Base-by-base conservation (phyloP, 2,113 vertebrate genomes). In the Esox niger region DNA sequence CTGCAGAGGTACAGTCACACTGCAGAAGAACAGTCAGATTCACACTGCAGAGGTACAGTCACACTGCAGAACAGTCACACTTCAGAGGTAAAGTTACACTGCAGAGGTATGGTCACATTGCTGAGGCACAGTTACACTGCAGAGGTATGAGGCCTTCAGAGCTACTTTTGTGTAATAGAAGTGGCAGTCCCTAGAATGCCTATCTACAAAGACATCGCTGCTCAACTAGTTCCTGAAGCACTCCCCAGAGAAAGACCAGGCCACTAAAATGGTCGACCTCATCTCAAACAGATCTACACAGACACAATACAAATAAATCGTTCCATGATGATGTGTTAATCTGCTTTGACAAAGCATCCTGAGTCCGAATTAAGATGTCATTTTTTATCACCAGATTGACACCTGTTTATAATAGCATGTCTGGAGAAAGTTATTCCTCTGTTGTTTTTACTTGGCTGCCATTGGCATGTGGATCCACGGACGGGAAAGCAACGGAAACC, bases 331-430 rank as follows among this genome's bases (percentile, higher is more conserved):
- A 89, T 81, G 89, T 89, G 89, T 86, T 91, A 92, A 92, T 92
- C 86, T 26, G 25, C 86, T 77, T 75, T 86, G 88, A 90, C 87
- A 91, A 87, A 88, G 74, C 66, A 76, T 75, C 77, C 76, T 26
- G 68, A 73, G 77, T 82, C 82, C 64, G 79, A 89, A 92, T 90
- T 89, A 91, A 87, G 81, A 86, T 90, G 88, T 89, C 87, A 83
- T 89, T 88, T 91, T 91, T 91, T 90, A 90, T 88, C 82, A 84
- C 82, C 70, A 73, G 80, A 86, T 78, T 88, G 89, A 90, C 88
- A 89, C 88, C 87, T 90, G 88, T 91, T 91, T 90, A 90, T 88
- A 91, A 90, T 87, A 83, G 81, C 68, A 74, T 86, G 79, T 83
- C 84, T 85, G 86, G 77, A 77, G 84, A 81, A 84, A 92, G 83